These are phyloP conservation scores for Pangasius sanitwongsei DNA, from an alignment of 2,797 vertebrate species.

Conservation along the genomic window DNA sequence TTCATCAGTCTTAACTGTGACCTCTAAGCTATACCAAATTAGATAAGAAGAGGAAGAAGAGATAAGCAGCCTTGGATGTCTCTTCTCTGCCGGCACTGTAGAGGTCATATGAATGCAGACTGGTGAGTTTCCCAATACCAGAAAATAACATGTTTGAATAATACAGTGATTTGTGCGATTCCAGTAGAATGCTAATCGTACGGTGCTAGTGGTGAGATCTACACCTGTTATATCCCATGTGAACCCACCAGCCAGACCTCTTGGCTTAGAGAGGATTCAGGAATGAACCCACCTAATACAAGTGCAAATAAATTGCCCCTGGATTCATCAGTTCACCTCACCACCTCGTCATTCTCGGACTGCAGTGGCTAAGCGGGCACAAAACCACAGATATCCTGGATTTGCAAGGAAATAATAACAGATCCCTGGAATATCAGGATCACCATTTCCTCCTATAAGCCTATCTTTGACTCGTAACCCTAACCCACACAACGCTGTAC, in stretches of 20 bases:
- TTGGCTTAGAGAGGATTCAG: constrained; percentile 10
- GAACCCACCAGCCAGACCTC: background rate
- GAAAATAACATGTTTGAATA: background rate
- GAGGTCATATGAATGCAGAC: background rate
- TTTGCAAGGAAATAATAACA: constrained; percentile 2
- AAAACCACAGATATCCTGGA: background rate
- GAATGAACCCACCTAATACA: background rate
- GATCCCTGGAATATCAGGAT: background rate
- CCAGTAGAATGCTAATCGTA: constrained; percentile 9
- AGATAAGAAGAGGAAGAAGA: background rate
- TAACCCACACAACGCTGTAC: background rate
- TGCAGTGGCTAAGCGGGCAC: background rate
- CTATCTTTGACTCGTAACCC: background rate
- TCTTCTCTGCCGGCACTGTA: background rate
- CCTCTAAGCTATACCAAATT: background rate
- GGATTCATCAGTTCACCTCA: background rate
- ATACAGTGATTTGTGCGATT: background rate
- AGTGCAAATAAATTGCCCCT: constrained; percentile 8
- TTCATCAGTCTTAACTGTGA: background rate
- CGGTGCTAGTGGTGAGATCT: background rate
- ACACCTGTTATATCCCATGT: background rate
- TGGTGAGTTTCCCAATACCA: background rate
- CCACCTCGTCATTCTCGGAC: background rate
- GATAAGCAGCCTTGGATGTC: background rate
- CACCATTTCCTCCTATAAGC: background rate